Percentiles rank a stretch among this genome's conserved stretches.
phyloP scores from a whole-genome alignment of 2,797 vertebrate species.

The Myoxocephalus aenaeus region DNA sequence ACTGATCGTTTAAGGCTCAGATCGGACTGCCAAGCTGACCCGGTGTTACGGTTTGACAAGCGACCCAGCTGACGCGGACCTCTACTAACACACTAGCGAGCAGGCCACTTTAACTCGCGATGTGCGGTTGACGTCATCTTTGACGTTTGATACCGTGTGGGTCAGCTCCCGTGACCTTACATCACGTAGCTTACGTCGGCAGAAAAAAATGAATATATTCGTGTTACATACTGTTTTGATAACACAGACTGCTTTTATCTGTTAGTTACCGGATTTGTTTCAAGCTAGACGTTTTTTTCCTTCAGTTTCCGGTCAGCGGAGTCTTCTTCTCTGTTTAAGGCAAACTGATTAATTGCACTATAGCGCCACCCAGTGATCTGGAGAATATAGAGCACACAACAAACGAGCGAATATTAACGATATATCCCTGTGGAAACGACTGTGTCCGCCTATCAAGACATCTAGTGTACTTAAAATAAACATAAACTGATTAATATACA shows the following conservation, averaged over 20 bases:
- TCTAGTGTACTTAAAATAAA: background rate
- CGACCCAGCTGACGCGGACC: too few relatives aligned
- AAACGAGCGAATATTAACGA: background rate
- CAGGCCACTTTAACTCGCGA: background rate
- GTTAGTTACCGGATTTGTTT: background rate
- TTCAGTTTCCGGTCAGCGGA: background rate
- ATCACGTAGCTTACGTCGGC: background rate
- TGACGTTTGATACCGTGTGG: too few relatives aligned
- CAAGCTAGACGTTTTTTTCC: background rate
- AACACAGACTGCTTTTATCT: background rate
- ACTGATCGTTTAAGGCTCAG: too few relatives aligned
- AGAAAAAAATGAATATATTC: accelerated
- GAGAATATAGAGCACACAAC: background rate
- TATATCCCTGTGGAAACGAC: background rate
- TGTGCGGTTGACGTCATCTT: background rate
- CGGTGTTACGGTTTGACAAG: too few relatives aligned
- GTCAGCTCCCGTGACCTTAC: background rate
- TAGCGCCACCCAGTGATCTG: conserved; percentile 10
- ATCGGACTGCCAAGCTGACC: too few relatives aligned
- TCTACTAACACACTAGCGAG: background rate
- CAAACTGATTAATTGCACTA: background rate
- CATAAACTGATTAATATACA: background rate
- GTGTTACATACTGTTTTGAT: background rate
- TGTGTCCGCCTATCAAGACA: background rate
- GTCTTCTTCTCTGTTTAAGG: background rate